Evolutionary conservation across 2,113 vertebrate genomes (phyloP), one percentile per base, ranked within the genome.

Genomic region (Myotis brandtii): DNA sequence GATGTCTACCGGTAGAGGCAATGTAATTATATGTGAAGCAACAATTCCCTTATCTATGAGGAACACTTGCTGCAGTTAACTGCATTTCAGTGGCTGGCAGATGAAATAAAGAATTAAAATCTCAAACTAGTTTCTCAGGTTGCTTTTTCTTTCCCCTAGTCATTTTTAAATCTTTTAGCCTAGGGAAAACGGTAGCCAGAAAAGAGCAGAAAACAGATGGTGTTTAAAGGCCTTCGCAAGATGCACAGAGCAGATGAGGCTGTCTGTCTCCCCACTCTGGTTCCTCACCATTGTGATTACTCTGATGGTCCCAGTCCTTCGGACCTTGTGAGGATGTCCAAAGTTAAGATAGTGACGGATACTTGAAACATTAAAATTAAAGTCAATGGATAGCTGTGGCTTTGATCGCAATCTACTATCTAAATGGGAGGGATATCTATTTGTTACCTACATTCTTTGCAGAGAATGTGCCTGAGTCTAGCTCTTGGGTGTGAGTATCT

Each of bases 11-110:
- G 93, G 76, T 96, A 96, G 97, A 76, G 96, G 97, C 89, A 64
- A 81, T 84, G 89, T 98, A 98, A 99, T 98, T 98, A 98, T 91
- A 92, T 84, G 96, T 98, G 97, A 97, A 97, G 94, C 97, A 96
- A 96, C 98, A 98, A 97, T 97, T 98, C 95, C 97, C 98, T 99
- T 99, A 98, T 99, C 98, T 98, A 91, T 97, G 98, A 98, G 87
- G 97, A 99, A 98, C 98, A 99, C 98, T 98, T 98, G 98, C 98
- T 98, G 88, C 91, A 37, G 97, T 96, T 98, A 98, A 97, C 98
- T 83, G 80, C 95, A 96, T 98, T 98, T 97, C 97, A 97, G 56
- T 97, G 93, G 96, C 93, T 95, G 97, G 87, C 96, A 97, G 95
- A 96, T 95, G 96, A 97, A 98, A 94, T 52, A 93, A 48, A 95